phyloP scores from a whole-genome alignment of 2,113 vertebrate species.

The Scomber scombrus region DNA sequence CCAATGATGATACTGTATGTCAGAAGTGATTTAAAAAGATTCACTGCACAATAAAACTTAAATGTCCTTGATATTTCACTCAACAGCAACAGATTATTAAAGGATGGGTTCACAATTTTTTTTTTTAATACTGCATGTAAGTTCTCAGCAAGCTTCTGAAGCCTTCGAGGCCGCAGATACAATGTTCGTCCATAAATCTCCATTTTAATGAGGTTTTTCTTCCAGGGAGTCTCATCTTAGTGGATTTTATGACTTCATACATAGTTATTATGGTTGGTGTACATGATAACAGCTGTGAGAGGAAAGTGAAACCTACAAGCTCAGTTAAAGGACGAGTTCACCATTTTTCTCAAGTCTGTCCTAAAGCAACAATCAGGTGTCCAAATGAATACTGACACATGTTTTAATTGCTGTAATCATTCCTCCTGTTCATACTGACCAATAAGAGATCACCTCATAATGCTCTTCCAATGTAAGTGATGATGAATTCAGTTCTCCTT shows the following conservation, averaged over 20 bases:
- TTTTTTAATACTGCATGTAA: too few relatives aligned
- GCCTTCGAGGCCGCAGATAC: constrained; percentile 25
- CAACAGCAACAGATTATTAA: neutral
- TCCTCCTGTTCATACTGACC: too few relatives aligned
- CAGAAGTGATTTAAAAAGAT: neutral
- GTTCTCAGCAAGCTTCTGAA: constrained; percentile 33
- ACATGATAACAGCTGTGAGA: constrained; percentile 57
- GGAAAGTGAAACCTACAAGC: neutral
- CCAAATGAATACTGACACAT: too few relatives aligned
- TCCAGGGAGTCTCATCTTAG: constrained; percentile 16
- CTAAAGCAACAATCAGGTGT: too few relatives aligned
- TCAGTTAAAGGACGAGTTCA: too few relatives aligned
- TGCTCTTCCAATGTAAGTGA: too few relatives aligned
- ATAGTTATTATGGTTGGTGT: constrained; percentile 56
- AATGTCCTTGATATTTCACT: neutral
- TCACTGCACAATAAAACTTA: neutral
- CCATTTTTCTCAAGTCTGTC: too few relatives aligned
- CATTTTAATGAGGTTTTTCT: too few relatives aligned
- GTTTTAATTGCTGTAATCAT: too few relatives aligned
- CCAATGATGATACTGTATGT: neutral
- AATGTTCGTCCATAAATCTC: constrained; percentile 61
- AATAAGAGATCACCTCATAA: too few relatives aligned
- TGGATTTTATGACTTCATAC: constrained; percentile 61
- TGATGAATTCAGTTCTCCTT: too few relatives aligned
- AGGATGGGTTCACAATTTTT: too few relatives aligned